phyloP scores from a whole-genome alignment of 2,797 vertebrate genomes.

The Anisognathus igniventris region DNA sequence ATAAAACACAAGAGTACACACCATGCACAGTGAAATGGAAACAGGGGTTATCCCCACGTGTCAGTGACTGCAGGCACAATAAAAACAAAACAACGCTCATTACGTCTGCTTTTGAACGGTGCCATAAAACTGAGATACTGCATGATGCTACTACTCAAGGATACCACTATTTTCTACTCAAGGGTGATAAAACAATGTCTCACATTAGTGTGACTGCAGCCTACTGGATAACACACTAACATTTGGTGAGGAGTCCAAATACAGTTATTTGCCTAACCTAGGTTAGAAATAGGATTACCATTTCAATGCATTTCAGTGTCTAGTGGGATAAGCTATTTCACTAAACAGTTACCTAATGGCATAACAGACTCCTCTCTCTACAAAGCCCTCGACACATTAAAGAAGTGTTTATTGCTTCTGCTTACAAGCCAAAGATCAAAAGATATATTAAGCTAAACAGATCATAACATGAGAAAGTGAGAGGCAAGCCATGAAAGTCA shows the following conservation, averaged over 20 bases:
- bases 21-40: accelerated
- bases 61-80: not conserved
- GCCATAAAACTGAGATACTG: not conserved
- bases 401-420: not conserved
- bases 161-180: not conserved
- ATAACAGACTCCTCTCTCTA: not conserved
- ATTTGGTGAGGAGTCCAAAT: not conserved
- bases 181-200: not conserved
- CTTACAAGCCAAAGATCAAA: not conserved
- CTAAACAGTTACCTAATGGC: not conserved
- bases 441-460: not conserved
- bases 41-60: accelerated
- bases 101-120: not conserved
- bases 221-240: not conserved
- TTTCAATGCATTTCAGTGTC: not conserved
- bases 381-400: not conserved
- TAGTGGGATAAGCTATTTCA: not conserved
- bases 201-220: not conserved
- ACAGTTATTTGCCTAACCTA: not conserved
- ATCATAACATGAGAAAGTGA: not conserved
- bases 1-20: not conserved
- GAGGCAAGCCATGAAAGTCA: not conserved
- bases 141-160: not conserved
- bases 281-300: not conserved
- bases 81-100: not conserved